A percentile compares a stretch with the other conserved stretches of the same genome.
Conservation (phyloP, 2,113 vertebrate species). For the Narcine bancroftii region DNA sequence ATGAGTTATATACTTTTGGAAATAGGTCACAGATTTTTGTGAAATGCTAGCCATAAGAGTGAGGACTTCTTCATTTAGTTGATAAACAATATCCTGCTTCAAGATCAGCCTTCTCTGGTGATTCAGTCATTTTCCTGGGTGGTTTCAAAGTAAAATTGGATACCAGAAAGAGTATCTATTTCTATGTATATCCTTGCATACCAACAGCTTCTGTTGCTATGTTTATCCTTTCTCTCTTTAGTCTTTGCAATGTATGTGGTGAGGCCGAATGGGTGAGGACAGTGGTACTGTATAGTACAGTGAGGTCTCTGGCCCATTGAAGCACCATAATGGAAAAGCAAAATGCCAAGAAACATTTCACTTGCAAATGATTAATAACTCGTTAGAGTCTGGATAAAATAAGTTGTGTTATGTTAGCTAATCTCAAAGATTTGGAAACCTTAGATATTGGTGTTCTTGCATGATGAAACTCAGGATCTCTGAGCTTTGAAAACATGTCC, state of each 20-base stretch:
- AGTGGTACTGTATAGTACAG: no score
- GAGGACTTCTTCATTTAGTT: not conserved
- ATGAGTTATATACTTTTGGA: not conserved
- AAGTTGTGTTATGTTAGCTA: not conserved
- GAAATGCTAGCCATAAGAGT: not conserved
- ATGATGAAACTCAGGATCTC: not conserved
- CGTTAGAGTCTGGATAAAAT: no score
- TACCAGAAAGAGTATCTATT: slow-evolving; percentile 14
- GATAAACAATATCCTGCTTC: not conserved
- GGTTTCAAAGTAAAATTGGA: slow-evolving; percentile 12
- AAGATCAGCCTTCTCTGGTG: not conserved
- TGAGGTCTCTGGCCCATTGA: no score
- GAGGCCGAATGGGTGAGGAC: no score
- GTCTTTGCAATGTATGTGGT: no score
- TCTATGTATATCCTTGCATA: not conserved
- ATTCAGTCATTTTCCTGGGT: not conserved
- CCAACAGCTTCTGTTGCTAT: slow-evolving; percentile 12
- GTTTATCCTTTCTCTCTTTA: no score
- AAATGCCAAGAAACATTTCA: no score
- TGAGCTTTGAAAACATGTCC: not conserved
- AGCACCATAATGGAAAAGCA: no score
- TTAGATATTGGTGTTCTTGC: not conserved
- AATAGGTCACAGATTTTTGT: not conserved
- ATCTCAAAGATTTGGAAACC: not conserved
- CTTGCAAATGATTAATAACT: no score